Percentiles rank a stretch among this genome's conserved stretches.
Conservation (phyloP, 2,113 vertebrate genomes). For the Sapajus apella region DNA sequence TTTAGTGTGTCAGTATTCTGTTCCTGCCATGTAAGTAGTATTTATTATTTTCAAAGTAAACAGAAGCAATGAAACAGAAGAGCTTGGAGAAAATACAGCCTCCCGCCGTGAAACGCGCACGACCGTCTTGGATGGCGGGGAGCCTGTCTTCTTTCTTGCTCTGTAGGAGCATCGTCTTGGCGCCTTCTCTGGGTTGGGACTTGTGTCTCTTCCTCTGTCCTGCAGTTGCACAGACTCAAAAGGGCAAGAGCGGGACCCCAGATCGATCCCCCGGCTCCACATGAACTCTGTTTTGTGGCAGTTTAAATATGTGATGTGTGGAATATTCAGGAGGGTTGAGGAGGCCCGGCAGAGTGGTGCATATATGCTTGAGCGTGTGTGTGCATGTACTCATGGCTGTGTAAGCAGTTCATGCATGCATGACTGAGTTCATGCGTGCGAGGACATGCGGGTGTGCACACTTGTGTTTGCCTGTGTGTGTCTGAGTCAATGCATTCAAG, state of each 20-base stretch:
- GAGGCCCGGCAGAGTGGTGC: neutral
- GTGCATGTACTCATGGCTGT: neutral
- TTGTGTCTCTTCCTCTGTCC: neutral
- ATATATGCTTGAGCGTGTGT: neutral
- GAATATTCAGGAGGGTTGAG: neutral
- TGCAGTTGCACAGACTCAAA: neutral
- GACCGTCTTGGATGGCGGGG: neutral
- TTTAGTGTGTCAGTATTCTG: neutral
- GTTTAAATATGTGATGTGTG: neutral
- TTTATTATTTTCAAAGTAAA: neutral
- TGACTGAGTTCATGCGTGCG: neutral
- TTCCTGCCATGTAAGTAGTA: neutral
- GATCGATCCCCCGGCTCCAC: neutral
- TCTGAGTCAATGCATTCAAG: neutral
- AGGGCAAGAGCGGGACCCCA: neutral
- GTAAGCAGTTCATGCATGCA: neutral
- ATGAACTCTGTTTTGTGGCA: neutral
- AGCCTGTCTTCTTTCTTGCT: neutral
- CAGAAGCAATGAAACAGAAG: neutral
- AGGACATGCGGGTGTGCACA: neutral
- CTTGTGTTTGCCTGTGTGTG: neutral
- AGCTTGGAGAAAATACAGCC: neutral
- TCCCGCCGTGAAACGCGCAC: neutral
- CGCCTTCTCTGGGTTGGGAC: neutral
- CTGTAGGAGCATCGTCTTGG: neutral